Evolutionary conservation across 2,113 vertebrate genomes (phyloP), one percentile per base, ranked within the genome.

Genomic region (Mus pahari): DNA sequence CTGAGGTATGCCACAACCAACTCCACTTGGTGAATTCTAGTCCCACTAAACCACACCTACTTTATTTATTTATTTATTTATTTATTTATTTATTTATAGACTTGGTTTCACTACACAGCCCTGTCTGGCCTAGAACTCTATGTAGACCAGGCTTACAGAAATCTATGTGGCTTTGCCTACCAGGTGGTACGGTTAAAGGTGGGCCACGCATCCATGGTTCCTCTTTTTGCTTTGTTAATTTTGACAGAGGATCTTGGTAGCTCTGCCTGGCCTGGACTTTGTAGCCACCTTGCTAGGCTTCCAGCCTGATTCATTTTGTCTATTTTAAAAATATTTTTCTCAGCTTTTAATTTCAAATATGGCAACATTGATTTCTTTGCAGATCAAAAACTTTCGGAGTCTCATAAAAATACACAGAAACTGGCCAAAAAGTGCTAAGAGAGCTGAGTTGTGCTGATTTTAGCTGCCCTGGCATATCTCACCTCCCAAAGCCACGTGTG

Each of bases 301-400:
- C 84, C 1, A n/a, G 45, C 20, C 39, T n/a, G 45, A 26, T 39
- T 86, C 22, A 68, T 86, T 86, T 70, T 50, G n/a, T 84, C 6
- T 84, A 19, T 62, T 84, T 64, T 83, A 6, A 53, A 82, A 81
- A 39, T 82, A 58, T 71, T 48, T 45, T 42, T 58, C 45, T 91
- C 39, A 36, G 6, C 77, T 74, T 95, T 95, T 68, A 94, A 60
- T 60, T 50, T 81, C 71, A 66, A 90, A 68, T 16, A 73, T 58
- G 91, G 45, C n/a, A 42, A 75, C 8, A 19, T 92, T 60, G 14
- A 36, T 39, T 53, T 53, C 24, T 75, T 90, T n/a, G 58, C 5
- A 39, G n/a, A 66, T n/a, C 39, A 66, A 78, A 64, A 79, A 31
- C 22, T 68, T 79, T 50, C 28, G 62, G 33, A 64, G 75, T 88